Base-by-base conservation (phyloP, 1,140 invertebrate species). In the Drosophila rhopaloa region DNA sequence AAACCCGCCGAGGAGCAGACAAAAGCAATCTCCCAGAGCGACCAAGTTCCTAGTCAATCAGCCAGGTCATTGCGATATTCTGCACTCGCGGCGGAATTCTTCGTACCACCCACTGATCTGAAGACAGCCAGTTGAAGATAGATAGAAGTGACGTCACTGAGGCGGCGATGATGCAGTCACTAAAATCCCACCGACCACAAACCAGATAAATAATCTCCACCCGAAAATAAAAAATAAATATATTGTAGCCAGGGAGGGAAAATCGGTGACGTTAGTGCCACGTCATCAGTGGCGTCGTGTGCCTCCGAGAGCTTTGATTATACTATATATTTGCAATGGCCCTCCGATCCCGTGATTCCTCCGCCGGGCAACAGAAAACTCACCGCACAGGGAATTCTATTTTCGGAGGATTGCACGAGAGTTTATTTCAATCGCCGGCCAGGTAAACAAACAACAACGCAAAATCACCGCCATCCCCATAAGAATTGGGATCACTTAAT, bases 341-440 rank as follows among this genome's bases (percentile, higher is more conserved):
- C 37, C 60, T 29, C 38, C 16, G 32, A 27, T 53, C n/a, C 38
- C 47, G 14, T 16, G 16, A 57, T 63, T 55, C 61, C 66, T 48
- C 59, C 35, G 41, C 50, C 46, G 35, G 73, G 54, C 61, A 67
- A 76, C 62, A 63, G 71, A 47, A 24, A 46, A 32, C 41, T 48
- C 54, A 29, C 13, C 14, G 27, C 24, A 24, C 24, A 24, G 24
- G 24, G 24, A 37, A 19, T 47, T 79, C 83, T 86, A 86, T 83
- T 83, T 86, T 63, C 35, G 67, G 76, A 8, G 59, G 79, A 88
- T 86, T 86, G 83, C 83, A 76, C 83, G 83, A 73, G 84, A 73
- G 79, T 72, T 77, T 72, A 66, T 71, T 78, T 79, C 48, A 46
- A 61, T 41, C 27, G 59, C 24, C 43, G 56, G 38, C 24, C 35